Evolutionary conservation across 2,797 vertebrate species (phyloP), one percentile per base, ranked within the genome.

Genomic region (Erpetoichthys calabaricus): DNA sequence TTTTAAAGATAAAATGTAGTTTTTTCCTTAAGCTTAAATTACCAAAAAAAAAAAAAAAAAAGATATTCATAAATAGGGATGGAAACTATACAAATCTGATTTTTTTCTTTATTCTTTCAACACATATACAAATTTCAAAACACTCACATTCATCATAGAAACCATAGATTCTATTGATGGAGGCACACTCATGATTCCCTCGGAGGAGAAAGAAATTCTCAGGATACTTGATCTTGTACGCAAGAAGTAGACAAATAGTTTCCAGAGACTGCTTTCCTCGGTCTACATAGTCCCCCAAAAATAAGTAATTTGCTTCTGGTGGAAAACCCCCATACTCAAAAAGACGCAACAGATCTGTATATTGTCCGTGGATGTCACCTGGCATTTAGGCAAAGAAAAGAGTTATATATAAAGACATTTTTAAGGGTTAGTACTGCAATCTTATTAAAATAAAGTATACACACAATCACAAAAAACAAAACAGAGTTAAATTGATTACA

Each of bases 221-320:
- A 0, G 94, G 94, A 79, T 98, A 98, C 66, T 97, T 98, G 80
- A 98, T 97, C 85, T 98, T 98, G 77, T 97, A 97, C 7, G 94
- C 93, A 57, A 97, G 82, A 60, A 98, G 82, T 56, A 98, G 84
- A 73, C 94, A 98, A 81, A 98, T 98, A 62, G 94, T 98, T 78
- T 98, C 94, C 77, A 98, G 75, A 0, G 91, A 94, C 80, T 98
- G 94, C 74, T 97, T 98, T 65, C 94, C 94, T 63, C 92, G 72
- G 78, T 98, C 94, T 72, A 98, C 94, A 1, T 97, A 98, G 78
- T 97, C 94, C 0, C 94, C 93, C 76, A 97, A 73, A 70, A 97
- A 98, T 71, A 98, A 79, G 80, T 97, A 97, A 72, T 97, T 98
- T 56, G 92, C 94, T 78, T 98, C 94, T 0, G 92, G 94, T 1